phyloP scores from a whole-genome alignment of 1,140 invertebrate species.

The Calliopsis andreniformis region DNA sequence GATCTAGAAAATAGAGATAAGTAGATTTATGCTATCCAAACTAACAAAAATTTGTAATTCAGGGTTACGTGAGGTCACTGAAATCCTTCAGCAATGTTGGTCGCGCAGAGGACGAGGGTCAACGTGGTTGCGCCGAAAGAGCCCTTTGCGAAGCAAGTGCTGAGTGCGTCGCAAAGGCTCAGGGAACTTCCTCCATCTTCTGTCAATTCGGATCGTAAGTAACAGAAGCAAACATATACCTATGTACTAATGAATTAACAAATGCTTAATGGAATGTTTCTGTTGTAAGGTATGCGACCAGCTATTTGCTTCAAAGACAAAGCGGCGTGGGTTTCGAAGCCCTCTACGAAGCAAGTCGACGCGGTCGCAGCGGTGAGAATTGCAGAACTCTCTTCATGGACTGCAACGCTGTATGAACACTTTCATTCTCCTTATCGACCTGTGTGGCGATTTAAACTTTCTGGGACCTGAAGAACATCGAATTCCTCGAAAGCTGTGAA shows the following conservation, averaged over 20 bases:
- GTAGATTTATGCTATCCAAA: not conserved
- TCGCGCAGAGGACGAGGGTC: constrained; percentile 90
- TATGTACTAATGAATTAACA: no score
- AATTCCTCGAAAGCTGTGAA: not conserved
- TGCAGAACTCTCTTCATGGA: constrained; percentile 91
- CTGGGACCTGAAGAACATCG: not conserved
- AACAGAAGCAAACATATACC: no score
- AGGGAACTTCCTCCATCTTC: constrained; percentile 91
- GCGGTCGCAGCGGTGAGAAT: constrained; percentile 91
- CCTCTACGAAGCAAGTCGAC: constrained; percentile 91
- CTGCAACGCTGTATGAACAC: constrained; percentile 91
- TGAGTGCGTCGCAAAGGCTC: constrained; percentile 91
- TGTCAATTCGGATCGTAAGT: constrained; percentile 97
- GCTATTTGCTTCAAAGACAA: constrained; percentile 90
- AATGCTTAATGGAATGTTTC: no score
- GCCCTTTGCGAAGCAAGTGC: constrained; percentile 92
- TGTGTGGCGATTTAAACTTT: constrained; percentile 27
- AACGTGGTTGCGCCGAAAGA: constrained; percentile 78
- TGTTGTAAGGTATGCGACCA: constrained; percentile 89
- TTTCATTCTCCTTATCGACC: constrained; percentile 24
- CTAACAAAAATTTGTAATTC: constrained; percentile 22
- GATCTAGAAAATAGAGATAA: not conserved
- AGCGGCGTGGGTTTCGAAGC: constrained; percentile 88
- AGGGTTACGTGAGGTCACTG: constrained; percentile 92
- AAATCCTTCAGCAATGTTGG: constrained; percentile 80